Evolutionary conservation across 2,113 vertebrate genomes (phyloP), one percentile per base, ranked within the genome.

Genomic region (Bos javanicus): DNA sequence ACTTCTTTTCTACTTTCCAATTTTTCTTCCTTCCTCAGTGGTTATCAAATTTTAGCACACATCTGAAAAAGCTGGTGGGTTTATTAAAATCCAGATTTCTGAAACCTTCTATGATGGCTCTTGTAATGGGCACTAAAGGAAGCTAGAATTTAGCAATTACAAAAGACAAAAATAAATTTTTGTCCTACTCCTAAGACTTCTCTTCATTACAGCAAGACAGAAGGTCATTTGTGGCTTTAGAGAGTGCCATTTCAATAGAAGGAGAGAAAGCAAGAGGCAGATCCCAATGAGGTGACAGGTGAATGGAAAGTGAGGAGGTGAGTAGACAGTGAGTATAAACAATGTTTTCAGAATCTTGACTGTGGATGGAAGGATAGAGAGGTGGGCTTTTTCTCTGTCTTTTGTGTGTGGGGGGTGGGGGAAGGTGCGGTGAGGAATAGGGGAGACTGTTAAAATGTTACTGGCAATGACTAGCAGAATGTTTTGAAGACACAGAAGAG

Each of bases 381-480:
- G 10, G 3, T 23, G 16, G 8, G 11, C 8, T 54, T 59, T 30
- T 43, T 83, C 28, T 50, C 85, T 46, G 15, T 4, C 11, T 46
- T 46, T 46, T 74, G 9, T 23, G n/a, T 23, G 67, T 23, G 19
- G 1, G 25, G 16, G 6, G 43, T 46, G 43, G 23, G 26, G 8
- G 1, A 48, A 48, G 3, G 6, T 81, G 46, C 1, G 0, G 12
- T 39, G 9, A 16, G 3, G 56, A 71, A 80, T 36, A 67, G 4
- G 13, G 12, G 46, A 74, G 21, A 54, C n/a, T 56, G 25, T 48
- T 67, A 88, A 91, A 74, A 33, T 59, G 0, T 19, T 19, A 43
- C 5, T 60, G 56, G 8, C 86, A 46, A 21, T 16, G 4, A 81
- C 54, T n/a, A 86, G 50, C 9, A 21, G 7, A 28, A 67, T 50